Evolutionary conservation across 2,797 vertebrate genomes (phyloP).

Genomic region (Lepilemur ruficaudatus): DNA sequence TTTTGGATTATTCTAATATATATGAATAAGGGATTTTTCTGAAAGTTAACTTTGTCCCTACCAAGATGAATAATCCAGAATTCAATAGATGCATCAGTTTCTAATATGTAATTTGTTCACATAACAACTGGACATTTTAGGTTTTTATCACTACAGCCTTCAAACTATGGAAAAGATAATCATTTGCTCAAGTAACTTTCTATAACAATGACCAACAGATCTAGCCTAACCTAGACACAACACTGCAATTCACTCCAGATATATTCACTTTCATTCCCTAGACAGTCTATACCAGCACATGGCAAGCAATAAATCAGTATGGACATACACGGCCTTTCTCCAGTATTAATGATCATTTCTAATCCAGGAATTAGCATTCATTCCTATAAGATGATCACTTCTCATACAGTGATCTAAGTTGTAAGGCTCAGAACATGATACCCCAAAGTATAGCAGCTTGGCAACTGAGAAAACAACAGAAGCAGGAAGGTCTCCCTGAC

Average conservation of each 20-base stretch:
- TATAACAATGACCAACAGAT: background rate
- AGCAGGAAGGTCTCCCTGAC: background rate
- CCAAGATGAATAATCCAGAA: background rate
- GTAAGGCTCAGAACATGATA: background rate
- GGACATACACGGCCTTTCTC: background rate
- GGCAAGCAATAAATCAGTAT: background rate
- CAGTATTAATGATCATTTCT: background rate
- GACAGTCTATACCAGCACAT: background rate
- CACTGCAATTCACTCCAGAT: background rate
- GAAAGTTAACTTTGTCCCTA: slow-evolving; percentile 30
- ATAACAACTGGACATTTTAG: background rate
- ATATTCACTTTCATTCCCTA: background rate
- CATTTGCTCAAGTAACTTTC: background rate
- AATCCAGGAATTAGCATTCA: background rate
- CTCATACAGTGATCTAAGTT: background rate
- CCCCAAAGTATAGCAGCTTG: background rate
- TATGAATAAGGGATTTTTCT: background rate
- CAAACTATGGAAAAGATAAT: background rate
- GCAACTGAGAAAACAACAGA: background rate
- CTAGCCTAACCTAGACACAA: background rate
- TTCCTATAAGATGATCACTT: background rate
- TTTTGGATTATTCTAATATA: slow-evolving; percentile 21
- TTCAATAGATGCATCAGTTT: background rate
- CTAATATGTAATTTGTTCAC: background rate
- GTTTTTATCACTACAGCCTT: background rate